Conservation (phyloP, 53 echinoderm and acorn worm genomes). For the Actinopyga echinites region DNA sequence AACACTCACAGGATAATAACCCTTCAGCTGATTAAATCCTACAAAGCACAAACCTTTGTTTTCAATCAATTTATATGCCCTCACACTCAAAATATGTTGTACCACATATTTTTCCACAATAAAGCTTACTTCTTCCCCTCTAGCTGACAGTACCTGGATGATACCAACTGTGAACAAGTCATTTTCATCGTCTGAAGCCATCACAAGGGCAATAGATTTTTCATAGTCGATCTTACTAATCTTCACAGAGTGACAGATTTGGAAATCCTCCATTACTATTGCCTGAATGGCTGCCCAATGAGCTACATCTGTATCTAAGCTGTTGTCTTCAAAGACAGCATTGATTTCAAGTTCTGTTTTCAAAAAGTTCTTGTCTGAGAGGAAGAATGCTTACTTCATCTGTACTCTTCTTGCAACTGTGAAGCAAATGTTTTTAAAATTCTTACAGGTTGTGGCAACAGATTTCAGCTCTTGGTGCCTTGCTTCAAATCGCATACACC, state of each 20-base stretch:
- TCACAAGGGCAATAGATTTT: not conserved
- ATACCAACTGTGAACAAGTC: not conserved
- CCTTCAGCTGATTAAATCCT: not conserved
- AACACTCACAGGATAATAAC: not conserved
- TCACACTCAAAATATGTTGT: not conserved
- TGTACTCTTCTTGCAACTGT: not conserved
- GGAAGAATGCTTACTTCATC: too few relatives aligned
- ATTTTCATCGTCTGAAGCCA: not conserved
- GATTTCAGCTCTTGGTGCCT: not conserved
- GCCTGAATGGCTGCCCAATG: not conserved
- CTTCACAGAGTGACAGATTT: not conserved
- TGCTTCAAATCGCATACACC: slow-evolving; percentile 28
- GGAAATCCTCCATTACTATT: not conserved
- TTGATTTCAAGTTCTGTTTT: slow-evolving; percentile 4
- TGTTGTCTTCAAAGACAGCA: not conserved
- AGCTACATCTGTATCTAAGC: slow-evolving; percentile 22
- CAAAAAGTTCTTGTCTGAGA: not conserved
- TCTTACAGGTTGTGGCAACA: not conserved
- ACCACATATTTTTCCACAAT: too few relatives aligned
- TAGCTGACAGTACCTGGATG: not conserved
- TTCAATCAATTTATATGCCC: not conserved
- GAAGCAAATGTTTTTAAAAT: slow-evolving; percentile 9
- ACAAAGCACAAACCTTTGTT: not conserved
- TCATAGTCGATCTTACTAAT: slow-evolving; percentile 3
- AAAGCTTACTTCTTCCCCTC: not conserved